Base-by-base conservation (phyloP, 2,797 vertebrate genomes). In the Orientallactaga sibirica region DNA sequence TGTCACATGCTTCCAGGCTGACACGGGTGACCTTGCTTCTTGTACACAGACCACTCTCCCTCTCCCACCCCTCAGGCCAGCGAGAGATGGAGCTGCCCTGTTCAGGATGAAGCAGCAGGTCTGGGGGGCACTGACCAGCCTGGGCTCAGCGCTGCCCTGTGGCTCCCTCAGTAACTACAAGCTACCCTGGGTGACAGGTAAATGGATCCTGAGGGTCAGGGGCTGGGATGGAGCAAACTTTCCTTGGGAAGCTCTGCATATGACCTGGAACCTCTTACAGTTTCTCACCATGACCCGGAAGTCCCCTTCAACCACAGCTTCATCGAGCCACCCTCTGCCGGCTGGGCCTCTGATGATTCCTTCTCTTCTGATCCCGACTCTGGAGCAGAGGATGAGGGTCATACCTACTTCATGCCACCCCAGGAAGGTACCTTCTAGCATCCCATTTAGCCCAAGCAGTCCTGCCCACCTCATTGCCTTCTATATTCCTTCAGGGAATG, bases 261-360 rank as follows among this genome's bases (percentile, higher is more conserved):
- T 86, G 83, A 79, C 75, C 15, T 0, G 5, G 7, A 68, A 41
- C 83, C 91, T 43, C 90, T 52, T 37, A 1, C 97, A 99, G 99
- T 99, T 22, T 99, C 99, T 71, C 99, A 99, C 95, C 99, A 99
- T 6, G 99, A 99, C 88, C 97, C 98, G 0, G 99, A 99, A 96
- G 97, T 99, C 81, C 99, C 99, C 85, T 99, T 99, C 97, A 99
- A 99, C 98, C 99, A 99, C 98, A 99, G 99, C 98, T 99, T 99
- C 97, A 99, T 99, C 0, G 99, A 99, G 98, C 98, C 99, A 0
- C 99, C 99, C 0, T 99, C 99, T 0, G 98, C 98, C 0, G 99
- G 99, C 3, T 99, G 99, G 99, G 98, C 99, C 92, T 99, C 98
- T 0, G 99, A 99, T 27, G 99, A 99, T 74, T 99, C 98, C 90